Conservation (phyloP, 2,797 vertebrate species). For the Paratrypauchen microcephalus region DNA sequence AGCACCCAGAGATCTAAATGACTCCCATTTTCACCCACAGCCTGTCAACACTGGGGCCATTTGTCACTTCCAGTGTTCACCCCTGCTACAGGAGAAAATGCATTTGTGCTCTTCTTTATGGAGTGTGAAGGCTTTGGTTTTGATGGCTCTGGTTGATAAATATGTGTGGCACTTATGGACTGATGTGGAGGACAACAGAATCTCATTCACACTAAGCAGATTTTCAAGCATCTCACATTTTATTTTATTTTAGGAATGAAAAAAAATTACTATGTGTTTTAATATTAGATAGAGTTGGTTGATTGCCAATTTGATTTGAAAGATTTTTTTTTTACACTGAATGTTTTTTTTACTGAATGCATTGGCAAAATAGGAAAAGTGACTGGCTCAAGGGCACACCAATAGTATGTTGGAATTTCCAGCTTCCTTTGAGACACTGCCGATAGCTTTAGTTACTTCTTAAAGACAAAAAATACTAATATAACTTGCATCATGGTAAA, state of each 20-base stretch:
- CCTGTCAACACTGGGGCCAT: conserved; percentile 16
- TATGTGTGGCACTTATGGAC: conserved; percentile 6
- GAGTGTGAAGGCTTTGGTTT: conserved; percentile 30
- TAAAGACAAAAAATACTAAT: no score
- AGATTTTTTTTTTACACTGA: no score
- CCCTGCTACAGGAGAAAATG: conserved; percentile 23
- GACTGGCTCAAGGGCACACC: no score
- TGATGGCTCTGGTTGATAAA: conserved; percentile 49
- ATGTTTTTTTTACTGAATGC: no score
- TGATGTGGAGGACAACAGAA: neutral
- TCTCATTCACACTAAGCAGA: neutral
- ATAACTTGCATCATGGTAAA: no score
- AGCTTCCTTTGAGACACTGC: no score
- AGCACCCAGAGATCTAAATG: conserved; percentile 21
- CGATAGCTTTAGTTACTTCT: no score
- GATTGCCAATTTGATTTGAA: no score
- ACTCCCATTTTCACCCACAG: conserved; percentile 20
- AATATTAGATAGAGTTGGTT: no score
- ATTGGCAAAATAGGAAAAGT: no score
- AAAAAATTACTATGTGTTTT: no score
- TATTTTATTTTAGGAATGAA: neutral
- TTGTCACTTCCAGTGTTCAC: conserved; percentile 26
- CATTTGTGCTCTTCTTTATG: conserved; percentile 24
- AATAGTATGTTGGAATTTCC: no score
- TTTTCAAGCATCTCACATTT: neutral